Percentiles rank a stretch among this genome's conserved stretches.
These are phyloP conservation scores for Drusus annulatus DNA, from an alignment of 1,140 invertebrate genomes.

Conservation along the genomic window DNA sequence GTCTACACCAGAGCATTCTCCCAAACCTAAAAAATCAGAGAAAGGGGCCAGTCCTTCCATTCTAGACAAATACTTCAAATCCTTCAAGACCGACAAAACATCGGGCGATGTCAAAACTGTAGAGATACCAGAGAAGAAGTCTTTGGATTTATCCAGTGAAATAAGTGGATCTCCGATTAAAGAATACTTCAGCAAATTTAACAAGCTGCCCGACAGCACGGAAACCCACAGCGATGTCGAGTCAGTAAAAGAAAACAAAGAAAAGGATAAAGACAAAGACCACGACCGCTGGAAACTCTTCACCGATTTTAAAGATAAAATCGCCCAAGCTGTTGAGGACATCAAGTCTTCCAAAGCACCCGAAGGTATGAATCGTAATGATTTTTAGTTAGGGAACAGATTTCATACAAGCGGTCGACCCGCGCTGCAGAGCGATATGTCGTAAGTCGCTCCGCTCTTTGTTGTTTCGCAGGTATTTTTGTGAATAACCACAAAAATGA, in stretches of 20 bases:
- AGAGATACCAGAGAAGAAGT: constrained; percentile 50
- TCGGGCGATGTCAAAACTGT: constrained; percentile 65
- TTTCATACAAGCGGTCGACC: too few relatives aligned
- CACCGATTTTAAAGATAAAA: constrained; percentile 70
- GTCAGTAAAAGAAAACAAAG: constrained; percentile 64
- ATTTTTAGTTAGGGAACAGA: neutral
- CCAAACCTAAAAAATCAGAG: constrained; percentile 66
- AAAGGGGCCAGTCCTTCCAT: constrained; percentile 66
- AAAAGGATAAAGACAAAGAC: constrained; percentile 60
- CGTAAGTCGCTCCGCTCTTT: too few relatives aligned
- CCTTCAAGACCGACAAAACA: constrained; percentile 66
- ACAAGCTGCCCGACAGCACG: constrained; percentile 61
- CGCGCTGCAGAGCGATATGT: too few relatives aligned
- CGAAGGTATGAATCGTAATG: constrained; percentile 62
- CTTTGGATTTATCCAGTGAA: constrained; percentile 62
- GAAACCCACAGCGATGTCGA: constrained; percentile 61
- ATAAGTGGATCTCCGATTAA: constrained; percentile 70
- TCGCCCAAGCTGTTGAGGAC: constrained; percentile 70
- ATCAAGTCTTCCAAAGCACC: constrained; percentile 67
- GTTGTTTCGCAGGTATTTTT: too few relatives aligned
- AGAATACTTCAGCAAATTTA: constrained; percentile 69
- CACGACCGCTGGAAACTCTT: constrained; percentile 71
- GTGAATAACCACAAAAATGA: too few relatives aligned
- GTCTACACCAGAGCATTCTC: constrained; percentile 62
- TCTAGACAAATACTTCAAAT: constrained; percentile 71